phyloP scores from a whole-genome alignment of 2,797 vertebrate genomes.

The Carduelis carduelis region DNA sequence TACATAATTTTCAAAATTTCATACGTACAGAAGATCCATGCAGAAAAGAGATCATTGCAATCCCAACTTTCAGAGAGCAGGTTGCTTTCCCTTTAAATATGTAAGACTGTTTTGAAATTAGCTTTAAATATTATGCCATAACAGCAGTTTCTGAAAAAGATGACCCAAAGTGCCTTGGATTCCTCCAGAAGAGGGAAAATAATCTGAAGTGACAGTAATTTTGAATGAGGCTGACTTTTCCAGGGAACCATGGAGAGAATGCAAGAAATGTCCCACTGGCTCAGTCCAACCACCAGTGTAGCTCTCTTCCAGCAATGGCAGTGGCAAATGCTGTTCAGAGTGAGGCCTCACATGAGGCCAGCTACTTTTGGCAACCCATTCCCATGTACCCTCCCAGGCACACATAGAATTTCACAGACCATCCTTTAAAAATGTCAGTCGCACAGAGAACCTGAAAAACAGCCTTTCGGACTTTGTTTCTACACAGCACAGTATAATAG shows the following conservation, averaged over 20 bases:
- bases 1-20: slow-evolving; percentile 63
- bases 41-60: slow-evolving; percentile 20
- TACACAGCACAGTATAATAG: neutral
- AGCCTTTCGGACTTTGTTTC: neutral
- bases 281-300: neutral
- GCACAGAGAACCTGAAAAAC: neutral
- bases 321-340: neutral
- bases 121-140: slow-evolving; percentile 57
- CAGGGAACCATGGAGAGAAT: neutral
- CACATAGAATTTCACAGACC: neutral
- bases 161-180: slow-evolving; percentile 12
- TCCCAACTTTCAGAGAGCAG: neutral
- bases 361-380: neutral
- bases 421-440: neutral
- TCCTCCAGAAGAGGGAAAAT: slow-evolving; percentile 19
- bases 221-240: slow-evolving; percentile 25
- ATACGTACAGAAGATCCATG: slow-evolving; percentile 11
- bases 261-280: neutral
- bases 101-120: slow-evolving; percentile 29
- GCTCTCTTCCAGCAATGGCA: neutral
- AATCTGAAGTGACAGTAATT: neutral
- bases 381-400: neutral
- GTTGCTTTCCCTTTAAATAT: slow-evolving; percentile 44
- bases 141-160: slow-evolving; percentile 42
- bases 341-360: neutral